These are phyloP conservation scores for Chionoecetes opilio DNA, from an alignment of 1,140 invertebrate species.

Conservation along the genomic window DNA sequence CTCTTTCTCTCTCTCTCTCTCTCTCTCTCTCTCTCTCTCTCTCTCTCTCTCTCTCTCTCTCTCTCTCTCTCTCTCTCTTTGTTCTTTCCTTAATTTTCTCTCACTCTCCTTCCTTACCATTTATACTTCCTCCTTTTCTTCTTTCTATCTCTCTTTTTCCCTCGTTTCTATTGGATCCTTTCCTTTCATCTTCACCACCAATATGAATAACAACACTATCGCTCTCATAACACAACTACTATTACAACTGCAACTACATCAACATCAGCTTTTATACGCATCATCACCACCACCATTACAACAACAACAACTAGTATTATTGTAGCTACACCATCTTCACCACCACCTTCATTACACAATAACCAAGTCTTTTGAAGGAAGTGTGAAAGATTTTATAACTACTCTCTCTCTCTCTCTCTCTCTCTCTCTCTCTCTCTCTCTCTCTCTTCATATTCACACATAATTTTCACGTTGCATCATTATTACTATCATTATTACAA, in stretches of 20 bases:
- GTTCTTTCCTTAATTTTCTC: no score
- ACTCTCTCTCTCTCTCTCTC: not conserved
- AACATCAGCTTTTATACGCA: not conserved
- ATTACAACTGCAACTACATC: not conserved
- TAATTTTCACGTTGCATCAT: no score
- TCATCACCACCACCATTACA: not conserved
- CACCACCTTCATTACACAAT: constrained; percentile 2
- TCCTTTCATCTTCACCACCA: no score
- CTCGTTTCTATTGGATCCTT: no score
- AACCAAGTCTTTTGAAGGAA: not conserved
- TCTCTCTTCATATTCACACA: no score
- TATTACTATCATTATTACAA: no score
- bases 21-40: not conserved
- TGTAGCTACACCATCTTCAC: not conserved
- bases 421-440: no score
- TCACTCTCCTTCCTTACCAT: no score
- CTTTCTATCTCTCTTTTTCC: no score
- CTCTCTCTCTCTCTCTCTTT: not conserved
- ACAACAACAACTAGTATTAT: no score
- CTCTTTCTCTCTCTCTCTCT: not conserved
- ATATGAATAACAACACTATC: not conserved
- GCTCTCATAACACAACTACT: not conserved
- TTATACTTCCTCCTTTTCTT: no score
- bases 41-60: not conserved
- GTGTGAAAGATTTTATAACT: not conserved